These are phyloP conservation scores for Zygothrica quintamaculata DNA, from an alignment of 2,888 invertebrate species.

Conservation along the genomic window DNA sequence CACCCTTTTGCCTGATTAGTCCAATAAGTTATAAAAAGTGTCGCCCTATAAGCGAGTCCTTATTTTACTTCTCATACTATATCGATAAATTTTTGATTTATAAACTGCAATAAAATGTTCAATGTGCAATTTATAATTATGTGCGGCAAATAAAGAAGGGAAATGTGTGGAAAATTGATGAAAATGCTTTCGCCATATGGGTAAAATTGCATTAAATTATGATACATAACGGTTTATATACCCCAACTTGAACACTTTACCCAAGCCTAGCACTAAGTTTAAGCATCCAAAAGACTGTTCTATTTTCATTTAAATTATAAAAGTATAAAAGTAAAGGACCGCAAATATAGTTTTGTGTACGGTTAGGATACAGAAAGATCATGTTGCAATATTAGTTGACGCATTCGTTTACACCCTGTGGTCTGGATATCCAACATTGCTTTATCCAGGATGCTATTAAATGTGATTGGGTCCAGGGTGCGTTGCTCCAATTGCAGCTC, in stretches of 20 bases:
- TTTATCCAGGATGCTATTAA: slow-evolving; percentile 30
- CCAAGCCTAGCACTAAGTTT: no score
- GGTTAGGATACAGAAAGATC: slow-evolving; percentile 1
- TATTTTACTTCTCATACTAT: no score
- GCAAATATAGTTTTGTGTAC: no score
- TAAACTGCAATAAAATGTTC: slow-evolving; percentile 81
- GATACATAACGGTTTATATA: slow-evolving; percentile 17
- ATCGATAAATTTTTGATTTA: slow-evolving; percentile 83
- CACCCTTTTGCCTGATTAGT: slow-evolving; percentile 69
- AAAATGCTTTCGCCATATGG: slow-evolving; percentile 61
- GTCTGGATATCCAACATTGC: slow-evolving; percentile 34
- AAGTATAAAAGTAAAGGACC: no score
- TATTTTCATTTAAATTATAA: no score
- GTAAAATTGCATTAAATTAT: slow-evolving; percentile 58
- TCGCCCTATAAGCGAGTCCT: slow-evolving; percentile 49
- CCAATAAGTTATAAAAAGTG: slow-evolving; percentile 81
- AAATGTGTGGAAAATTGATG: slow-evolving; percentile 18
- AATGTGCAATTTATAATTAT: slow-evolving; percentile 75
- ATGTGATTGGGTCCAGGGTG: slow-evolving; percentile 12
- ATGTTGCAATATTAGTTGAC: slow-evolving; percentile 36
- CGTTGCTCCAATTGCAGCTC: slow-evolving; percentile 45
- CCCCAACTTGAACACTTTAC: no score
- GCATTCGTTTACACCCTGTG: slow-evolving; percentile 52
- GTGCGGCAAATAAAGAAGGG: slow-evolving; percentile 52
- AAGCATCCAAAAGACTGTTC: background rate